Conservation (phyloP, 1,140 invertebrate genomes). For the Tetragnatha versicolor region DNA sequence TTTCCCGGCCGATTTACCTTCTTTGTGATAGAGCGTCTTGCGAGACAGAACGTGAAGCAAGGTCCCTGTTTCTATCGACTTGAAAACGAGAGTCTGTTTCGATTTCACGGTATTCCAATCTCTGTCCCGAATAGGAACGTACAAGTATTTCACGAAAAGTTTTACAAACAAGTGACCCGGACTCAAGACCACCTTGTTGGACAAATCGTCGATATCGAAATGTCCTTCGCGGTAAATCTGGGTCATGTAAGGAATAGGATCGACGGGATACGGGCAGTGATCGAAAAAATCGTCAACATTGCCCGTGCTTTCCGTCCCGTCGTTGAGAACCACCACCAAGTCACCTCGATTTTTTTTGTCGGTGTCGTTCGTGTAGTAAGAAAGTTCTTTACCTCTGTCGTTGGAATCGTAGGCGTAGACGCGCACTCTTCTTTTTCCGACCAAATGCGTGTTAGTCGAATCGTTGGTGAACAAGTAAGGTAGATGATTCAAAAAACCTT, state of each 20-base stretch:
- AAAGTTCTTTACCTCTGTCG: neutral
- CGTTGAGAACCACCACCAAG: neutral
- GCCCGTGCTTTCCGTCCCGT: neutral
- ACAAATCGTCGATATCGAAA: conserved; percentile 1
- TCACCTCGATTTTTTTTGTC: neutral
- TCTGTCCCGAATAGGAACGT: neutral
- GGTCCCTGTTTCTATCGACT: neutral
- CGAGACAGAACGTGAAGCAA: neutral
- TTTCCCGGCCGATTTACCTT: too few species aligned
- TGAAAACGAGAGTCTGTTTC: neutral
- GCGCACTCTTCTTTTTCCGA: neutral
- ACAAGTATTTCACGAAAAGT: neutral
- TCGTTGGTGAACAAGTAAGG: conserved; percentile 19
- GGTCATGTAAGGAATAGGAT: neutral
- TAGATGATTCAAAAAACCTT: neutral
- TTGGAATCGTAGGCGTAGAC: neutral
- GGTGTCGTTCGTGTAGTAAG: neutral
- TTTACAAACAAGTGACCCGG: neutral
- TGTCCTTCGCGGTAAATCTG: neutral
- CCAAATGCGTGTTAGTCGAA: neutral
- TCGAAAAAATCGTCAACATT: neutral
- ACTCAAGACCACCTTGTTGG: conserved; percentile 12
- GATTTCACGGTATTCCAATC: neutral
- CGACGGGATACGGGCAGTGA: neutral
- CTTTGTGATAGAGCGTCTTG: neutral